Evolutionary conservation across 2,888 invertebrate genomes (phyloP), one percentile per base, ranked within the genome.

Genomic region (Eristalis arbustorum): DNA sequence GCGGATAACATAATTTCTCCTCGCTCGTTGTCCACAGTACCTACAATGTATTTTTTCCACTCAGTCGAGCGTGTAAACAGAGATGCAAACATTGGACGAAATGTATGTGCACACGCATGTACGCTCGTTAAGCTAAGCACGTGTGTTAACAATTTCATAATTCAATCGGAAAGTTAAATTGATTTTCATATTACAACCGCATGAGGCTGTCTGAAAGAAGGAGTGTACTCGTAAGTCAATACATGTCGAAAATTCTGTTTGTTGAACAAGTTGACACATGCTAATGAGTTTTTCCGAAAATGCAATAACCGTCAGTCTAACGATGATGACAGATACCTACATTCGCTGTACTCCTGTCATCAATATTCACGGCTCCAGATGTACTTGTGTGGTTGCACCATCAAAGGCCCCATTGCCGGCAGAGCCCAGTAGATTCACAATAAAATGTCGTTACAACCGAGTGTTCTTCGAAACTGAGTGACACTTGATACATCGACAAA

Each of bases 201-300:
- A 49, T 18, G 49, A 8, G 49, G 18, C 8, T 18, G 49, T n/a
- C 49, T n/a, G 18, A 5, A 49, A n/a, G 18, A 8, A n/a, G 18
- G 18, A 18, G 18, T 18, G 49, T 8, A 18, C n/a, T 49, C 49
- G 49, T 49, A n/a, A 49, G 18, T 18, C 18, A 49, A 49, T 49
- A 49, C 49, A 18, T 49, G 18, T 49, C 49, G 49, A 49, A 49
- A 49, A 49, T 18, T n/a, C 18, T 49, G 18, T 49, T 49, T 49
- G 49, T 49, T 49, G 18, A 10, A 49, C 49, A 18, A 49, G 49
- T 49, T 49, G 49, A 49, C 49, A 18, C 49, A 49, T 49, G 49
- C 18, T 49, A 67, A 67, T 67, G 23, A 68, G 57, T 68, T 56
- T 68, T 34, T 56, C n/a, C 56, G 68, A 31, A 68, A 68, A 68